Conservation (phyloP, 1,140 invertebrate species). For the Yoshiicerus persimilis region DNA sequence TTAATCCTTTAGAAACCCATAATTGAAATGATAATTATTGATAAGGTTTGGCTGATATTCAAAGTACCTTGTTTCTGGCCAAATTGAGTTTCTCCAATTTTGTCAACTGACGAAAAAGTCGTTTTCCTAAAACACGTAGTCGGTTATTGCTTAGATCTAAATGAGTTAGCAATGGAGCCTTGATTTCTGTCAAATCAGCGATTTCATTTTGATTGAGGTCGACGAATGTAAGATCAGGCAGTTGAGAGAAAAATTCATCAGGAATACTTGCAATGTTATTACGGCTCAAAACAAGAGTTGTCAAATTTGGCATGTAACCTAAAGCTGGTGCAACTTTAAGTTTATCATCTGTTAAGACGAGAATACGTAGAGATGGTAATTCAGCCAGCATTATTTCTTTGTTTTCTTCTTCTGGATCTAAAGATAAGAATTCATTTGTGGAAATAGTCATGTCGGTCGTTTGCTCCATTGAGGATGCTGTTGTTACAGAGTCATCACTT, state of each 20-base stretch:
- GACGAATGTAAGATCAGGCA: background rate
- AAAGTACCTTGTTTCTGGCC: slow-evolving; percentile 35
- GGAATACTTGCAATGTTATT: slow-evolving; percentile 24
- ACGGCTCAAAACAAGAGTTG: slow-evolving; percentile 21
- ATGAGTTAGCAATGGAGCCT: background rate
- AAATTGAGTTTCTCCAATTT: slow-evolving; percentile 36
- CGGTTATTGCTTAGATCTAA: slow-evolving; percentile 35
- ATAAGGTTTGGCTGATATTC: no score
- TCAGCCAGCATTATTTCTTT: slow-evolving; percentile 13
- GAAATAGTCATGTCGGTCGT: background rate
- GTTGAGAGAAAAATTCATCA: slow-evolving; percentile 26
- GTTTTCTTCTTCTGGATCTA: background rate
- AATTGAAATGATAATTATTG: background rate
- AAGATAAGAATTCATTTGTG: background rate
- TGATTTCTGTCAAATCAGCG: background rate
- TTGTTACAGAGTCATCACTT: background rate
- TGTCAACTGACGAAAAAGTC: background rate
- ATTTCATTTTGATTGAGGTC: slow-evolving; percentile 42
- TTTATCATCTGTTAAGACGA: slow-evolving; percentile 4
- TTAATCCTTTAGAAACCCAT: no score
- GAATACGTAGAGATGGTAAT: slow-evolving; percentile 12
- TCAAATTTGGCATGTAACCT: background rate
- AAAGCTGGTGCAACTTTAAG: slow-evolving; percentile 25
- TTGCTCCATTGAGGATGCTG: background rate
- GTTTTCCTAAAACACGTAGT: slow-evolving; percentile 7